Evolutionary conservation across 2,113 vertebrate genomes (phyloP).

Genomic region (Nothobranchius furzeri): DNA sequence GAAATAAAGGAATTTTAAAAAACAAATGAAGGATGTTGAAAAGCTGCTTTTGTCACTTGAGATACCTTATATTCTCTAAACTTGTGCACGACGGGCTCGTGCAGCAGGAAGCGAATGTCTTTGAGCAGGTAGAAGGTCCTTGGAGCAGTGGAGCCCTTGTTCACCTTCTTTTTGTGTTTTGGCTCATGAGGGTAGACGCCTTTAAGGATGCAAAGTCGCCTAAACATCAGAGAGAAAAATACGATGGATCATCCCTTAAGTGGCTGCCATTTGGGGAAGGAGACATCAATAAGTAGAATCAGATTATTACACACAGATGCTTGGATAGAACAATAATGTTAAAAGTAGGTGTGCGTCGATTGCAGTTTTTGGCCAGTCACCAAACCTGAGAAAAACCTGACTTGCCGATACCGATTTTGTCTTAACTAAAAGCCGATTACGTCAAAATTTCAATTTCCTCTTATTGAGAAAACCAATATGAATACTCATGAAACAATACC

Average conservation of each 20-base stretch:
- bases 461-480: no score
- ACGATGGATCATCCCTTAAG: no score
- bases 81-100: slow-evolving; percentile 92
- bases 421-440: no score
- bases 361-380: no score
- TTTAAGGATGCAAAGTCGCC: slow-evolving; percentile 95
- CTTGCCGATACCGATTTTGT: no score
- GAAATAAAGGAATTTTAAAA: background rate
- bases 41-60: background rate
- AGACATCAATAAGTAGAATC: background rate
- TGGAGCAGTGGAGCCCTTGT: slow-evolving; percentile 91
- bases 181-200: slow-evolving; percentile 98
- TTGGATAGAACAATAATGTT: background rate
- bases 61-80: slow-evolving; percentile 95
- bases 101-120: slow-evolving; percentile 94
- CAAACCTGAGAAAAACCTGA: no score
- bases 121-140: slow-evolving; percentile 95
- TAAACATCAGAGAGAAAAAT: slow-evolving; percentile 50
- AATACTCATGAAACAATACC: no score
- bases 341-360: no score
- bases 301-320: background rate
- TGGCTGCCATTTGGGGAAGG: background rate
- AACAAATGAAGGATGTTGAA: no score
- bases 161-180: slow-evolving; percentile 98
- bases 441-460: no score